These are phyloP conservation scores for Pampus argenteus DNA, from an alignment of 2,797 vertebrate species.

Conservation along the genomic window DNA sequence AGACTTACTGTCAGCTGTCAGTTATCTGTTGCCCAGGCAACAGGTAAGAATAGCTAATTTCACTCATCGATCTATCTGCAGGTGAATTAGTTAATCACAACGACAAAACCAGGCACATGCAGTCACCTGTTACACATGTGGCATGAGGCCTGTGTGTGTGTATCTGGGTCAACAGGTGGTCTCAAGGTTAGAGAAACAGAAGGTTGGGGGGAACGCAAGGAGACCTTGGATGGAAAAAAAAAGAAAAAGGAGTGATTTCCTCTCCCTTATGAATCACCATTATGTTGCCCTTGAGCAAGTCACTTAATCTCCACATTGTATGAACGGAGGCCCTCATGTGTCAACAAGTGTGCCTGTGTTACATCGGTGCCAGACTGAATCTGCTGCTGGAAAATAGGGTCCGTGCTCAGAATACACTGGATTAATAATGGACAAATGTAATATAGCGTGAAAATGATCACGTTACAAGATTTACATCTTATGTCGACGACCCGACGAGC, in stretches of 20 bases:
- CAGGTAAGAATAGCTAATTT: conserved; percentile 6
- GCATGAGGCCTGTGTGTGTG: neutral
- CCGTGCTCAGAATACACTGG: neutral
- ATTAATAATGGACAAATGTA: no score
- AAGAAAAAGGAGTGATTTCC: neutral
- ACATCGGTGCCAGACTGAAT: neutral
- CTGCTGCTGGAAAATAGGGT: neutral
- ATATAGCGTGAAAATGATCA: no score
- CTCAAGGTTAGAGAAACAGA: neutral
- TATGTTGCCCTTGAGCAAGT: neutral
- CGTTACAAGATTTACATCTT: neutral
- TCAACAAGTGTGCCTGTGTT: neutral
- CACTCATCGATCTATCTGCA: conserved; percentile 9
- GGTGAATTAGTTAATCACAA: conserved; percentile 14
- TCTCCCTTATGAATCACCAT: neutral
- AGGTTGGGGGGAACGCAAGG: neutral
- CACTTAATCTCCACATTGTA: neutral
- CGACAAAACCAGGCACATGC: neutral
- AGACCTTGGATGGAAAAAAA: neutral
- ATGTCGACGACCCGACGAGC: neutral
- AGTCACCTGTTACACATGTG: neutral
- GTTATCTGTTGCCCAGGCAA: conserved; percentile 25
- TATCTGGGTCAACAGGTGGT: neutral
- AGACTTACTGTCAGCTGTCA: conserved; percentile 38
- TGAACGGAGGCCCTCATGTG: neutral